These are phyloP conservation scores for Limnephilus marmoratus DNA, from an alignment of 2,888 invertebrate species.

Conservation along the genomic window DNA sequence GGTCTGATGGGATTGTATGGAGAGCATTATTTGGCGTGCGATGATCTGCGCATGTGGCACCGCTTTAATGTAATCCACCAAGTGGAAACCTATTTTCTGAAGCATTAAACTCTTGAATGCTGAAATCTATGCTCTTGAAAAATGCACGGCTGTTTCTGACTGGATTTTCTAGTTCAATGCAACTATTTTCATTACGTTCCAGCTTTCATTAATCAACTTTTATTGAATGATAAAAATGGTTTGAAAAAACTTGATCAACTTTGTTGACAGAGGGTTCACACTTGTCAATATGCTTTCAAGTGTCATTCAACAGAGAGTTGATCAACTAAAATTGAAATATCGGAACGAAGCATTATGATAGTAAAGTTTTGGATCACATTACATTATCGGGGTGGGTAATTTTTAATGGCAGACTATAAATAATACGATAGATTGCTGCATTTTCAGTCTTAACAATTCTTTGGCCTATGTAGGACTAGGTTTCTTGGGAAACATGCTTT, in stretches of 20 bases:
- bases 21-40: no score
- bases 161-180: not conserved
- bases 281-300: no score
- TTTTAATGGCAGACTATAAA: not conserved
- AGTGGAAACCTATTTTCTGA: not conserved
- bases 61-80: not conserved
- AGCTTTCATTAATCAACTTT: no score
- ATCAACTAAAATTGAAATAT: no score
- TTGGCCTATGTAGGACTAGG: not conserved
- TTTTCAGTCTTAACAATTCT: not conserved
- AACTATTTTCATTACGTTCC: no score
- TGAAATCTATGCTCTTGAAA: not conserved
- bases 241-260: no score
- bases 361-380: not conserved
- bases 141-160: not conserved
- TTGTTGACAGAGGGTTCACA: no score
- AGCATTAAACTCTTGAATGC: not conserved
- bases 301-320: no score
- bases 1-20: no score
- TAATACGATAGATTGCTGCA: not conserved
- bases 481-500: not conserved
- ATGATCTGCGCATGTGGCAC: no score
- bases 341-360: not conserved
- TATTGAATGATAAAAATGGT: no score
- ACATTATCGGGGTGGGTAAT: not conserved